A percentile compares a stretch with the other conserved stretches of the same genome.
These are phyloP conservation scores for Champsocephalus esox DNA, from an alignment of 2,797 vertebrate species.

Conservation along the genomic window DNA sequence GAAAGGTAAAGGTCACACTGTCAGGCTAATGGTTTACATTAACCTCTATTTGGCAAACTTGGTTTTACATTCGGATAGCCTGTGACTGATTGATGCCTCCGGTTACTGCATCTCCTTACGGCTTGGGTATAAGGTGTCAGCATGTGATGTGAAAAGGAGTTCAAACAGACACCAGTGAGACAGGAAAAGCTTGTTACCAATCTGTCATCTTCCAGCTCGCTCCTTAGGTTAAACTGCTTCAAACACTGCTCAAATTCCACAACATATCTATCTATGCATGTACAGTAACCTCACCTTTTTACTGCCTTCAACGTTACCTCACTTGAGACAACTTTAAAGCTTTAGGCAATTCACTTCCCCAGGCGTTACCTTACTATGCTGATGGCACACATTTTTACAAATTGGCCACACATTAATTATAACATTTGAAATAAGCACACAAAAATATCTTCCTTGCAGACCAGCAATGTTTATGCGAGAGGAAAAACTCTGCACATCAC, in stretches of 20 bases:
- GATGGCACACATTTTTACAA: background rate
- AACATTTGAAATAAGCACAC: no score
- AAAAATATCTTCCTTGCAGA: background rate
- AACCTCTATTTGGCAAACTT: slow-evolving; percentile 54
- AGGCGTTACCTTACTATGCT: background rate
- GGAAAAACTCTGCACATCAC: background rate
- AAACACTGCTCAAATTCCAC: background rate
- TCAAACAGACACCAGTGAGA: slow-evolving; percentile 3
- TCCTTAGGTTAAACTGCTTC: background rate
- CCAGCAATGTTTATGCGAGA: background rate
- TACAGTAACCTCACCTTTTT: no score
- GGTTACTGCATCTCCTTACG: slow-evolving; percentile 73
- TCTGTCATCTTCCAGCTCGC: background rate
- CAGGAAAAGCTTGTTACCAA: background rate
- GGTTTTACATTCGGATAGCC: slow-evolving; percentile 54
- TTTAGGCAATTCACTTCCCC: slow-evolving; percentile 3
- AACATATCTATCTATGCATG: background rate
- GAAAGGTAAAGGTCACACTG: slow-evolving; percentile 15
- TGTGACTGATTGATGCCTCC: slow-evolving; percentile 52
- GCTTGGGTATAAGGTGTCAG: slow-evolving; percentile 64
- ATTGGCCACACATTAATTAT: background rate
- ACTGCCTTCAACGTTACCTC: background rate
- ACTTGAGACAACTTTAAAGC: background rate
- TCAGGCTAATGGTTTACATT: slow-evolving; percentile 58
- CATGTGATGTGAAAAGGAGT: slow-evolving; percentile 53